These are phyloP conservation scores for Melikaiella ostensackeni DNA, from an alignment of 2,888 invertebrate species.

Conservation along the genomic window DNA sequence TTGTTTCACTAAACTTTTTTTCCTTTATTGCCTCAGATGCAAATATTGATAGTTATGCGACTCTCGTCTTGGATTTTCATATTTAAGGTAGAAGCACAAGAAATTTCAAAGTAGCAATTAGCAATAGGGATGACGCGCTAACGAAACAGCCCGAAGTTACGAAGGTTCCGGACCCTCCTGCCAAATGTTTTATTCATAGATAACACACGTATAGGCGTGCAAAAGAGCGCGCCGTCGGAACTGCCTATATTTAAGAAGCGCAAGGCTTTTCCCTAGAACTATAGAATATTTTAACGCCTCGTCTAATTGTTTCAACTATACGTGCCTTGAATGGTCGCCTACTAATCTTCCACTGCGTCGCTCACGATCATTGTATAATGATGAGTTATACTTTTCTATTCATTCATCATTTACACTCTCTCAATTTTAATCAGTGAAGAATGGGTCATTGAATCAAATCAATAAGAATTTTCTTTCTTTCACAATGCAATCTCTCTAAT, in stretches of 20 bases:
- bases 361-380: too few relatives aligned
- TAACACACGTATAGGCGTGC: constrained; percentile 58
- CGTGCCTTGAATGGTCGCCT: neutral
- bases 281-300: constrained; percentile 72
- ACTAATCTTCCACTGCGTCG: neutral
- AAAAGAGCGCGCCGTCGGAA: constrained; percentile 60
- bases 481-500: too few relatives aligned
- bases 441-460: too few relatives aligned
- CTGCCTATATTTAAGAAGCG: constrained; percentile 66
- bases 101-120: constrained; percentile 46
- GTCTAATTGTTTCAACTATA: constrained; percentile 61
- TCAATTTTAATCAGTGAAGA: too few relatives aligned
- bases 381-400: neutral
- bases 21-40: too few relatives aligned
- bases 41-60: neutral
- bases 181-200: constrained; percentile 72
- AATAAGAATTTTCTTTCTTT: too few relatives aligned
- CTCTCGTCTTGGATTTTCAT: neutral
- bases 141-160: constrained; percentile 54
- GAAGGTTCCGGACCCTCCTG: constrained; percentile 52
- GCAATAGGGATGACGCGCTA: constrained; percentile 48
- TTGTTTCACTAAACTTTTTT: too few relatives aligned
- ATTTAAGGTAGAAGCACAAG: constrained; percentile 8
- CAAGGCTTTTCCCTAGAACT: constrained; percentile 67
- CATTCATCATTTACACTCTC: neutral